Percentiles rank a stretch among this genome's conserved stretches.
Evolutionary conservation across 2,797 vertebrate genomes (phyloP).

Genomic region (Coccyzus lansbergi): DNA sequence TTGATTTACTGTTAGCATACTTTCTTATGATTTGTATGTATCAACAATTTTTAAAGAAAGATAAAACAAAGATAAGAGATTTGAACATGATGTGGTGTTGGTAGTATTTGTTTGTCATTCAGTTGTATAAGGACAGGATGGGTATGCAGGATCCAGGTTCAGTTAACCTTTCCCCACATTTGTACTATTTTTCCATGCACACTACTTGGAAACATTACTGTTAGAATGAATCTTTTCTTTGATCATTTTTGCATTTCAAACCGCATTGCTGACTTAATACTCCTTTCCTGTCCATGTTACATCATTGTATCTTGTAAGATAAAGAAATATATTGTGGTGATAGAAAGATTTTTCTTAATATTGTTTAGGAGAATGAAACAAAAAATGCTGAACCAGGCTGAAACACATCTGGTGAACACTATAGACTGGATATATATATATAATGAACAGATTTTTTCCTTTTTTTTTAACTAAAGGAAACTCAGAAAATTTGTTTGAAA

Average conservation of each 20-base stretch:
- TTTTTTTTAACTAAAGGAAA: not conserved
- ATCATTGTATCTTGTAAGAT: not conserved
- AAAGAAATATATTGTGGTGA: not conserved
- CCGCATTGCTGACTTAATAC: not conserved
- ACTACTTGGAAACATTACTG: not conserved
- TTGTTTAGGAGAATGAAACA: not conserved
- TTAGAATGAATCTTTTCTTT: not conserved
- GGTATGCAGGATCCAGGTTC: not conserved
- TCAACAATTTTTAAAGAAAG: not conserved
- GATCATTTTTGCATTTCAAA: not conserved
- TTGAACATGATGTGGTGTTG: not conserved
- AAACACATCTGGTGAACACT: not conserved
- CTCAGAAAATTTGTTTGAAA: not conserved
- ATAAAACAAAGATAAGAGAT: not conserved
- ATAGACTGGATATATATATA: not conserved
- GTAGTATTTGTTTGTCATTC: not conserved
- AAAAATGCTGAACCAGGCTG: not conserved
- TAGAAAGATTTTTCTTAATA: not conserved
- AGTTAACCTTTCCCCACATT: not conserved
- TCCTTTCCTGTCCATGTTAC: not conserved
- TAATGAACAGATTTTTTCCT: not conserved
- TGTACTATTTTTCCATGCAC: not conserved
- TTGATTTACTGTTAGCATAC: too few species aligned
- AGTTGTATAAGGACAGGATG: not conserved
- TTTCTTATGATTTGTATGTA: too few species aligned